A percentile compares a stretch with the other conserved stretches of the same genome.
These are phyloP conservation scores for Crypturellus undulatus DNA, from an alignment of 2,113 vertebrate genomes.

Conservation along the genomic window DNA sequence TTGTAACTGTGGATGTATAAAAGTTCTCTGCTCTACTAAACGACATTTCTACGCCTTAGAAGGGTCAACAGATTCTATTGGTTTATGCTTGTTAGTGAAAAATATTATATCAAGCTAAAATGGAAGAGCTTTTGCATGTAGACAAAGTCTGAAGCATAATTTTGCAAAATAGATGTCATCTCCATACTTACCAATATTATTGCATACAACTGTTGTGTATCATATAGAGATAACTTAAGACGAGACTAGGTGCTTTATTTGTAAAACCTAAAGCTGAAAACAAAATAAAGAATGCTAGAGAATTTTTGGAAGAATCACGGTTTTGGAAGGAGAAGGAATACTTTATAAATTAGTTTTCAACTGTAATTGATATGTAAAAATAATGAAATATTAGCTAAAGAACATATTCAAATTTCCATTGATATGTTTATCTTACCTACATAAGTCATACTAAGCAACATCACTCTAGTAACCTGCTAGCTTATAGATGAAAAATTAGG, in stretches of 20 bases:
- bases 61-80: neutral
- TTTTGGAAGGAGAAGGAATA: accelerated
- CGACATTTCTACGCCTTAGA: neutral
- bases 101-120: neutral
- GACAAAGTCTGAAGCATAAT: conserved; percentile 14
- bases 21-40: neutral
- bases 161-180: neutral
- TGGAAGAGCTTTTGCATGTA: neutral
- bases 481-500: neutral
- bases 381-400: neutral
- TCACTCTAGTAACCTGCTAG: neutral
- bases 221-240: neutral
- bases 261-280: neutral
- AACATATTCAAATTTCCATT: neutral
- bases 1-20: neutral
- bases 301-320: neutral
- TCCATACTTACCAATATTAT: neutral
- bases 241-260: neutral
- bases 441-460: neutral
- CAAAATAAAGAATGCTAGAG: neutral
- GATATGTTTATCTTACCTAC: neutral
- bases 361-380: neutral
- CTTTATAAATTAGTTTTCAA: neutral
- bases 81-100: neutral
- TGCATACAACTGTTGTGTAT: neutral